These are phyloP conservation scores for Hartigia nigra DNA, from an alignment of 2,888 invertebrate species.

Conservation along the genomic window DNA sequence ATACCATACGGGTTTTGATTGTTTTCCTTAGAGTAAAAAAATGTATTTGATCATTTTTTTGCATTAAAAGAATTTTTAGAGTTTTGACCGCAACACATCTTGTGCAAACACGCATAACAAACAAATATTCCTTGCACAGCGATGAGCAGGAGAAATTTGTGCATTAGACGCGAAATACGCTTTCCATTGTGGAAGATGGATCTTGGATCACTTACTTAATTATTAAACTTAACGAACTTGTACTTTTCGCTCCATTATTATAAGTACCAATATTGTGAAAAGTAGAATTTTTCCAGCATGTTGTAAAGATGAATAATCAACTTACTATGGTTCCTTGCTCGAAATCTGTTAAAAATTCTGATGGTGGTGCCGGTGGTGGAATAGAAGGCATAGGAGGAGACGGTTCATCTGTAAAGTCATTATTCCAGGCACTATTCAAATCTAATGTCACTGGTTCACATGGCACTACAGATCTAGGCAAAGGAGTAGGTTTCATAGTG, in stretches of 20 bases:
- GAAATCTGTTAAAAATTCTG: constrained; percentile 56
- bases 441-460: constrained; percentile 30
- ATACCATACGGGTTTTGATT: constrained; percentile 75
- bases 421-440: constrained; percentile 22
- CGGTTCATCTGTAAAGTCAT: constrained; percentile 56
- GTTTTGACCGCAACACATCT: neutral
- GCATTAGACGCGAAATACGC: neutral
- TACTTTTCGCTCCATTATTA: neutral
- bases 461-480: constrained; percentile 22
- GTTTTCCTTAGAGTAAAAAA: constrained; percentile 15
- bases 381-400: constrained; percentile 85
- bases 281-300: neutral
- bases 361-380: constrained; percentile 82
- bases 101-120: neutral
- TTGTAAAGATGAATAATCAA: neutral
- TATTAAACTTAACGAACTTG: neutral
- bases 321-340: constrained; percentile 45
- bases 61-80: no score
- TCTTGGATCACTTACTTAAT: neutral
- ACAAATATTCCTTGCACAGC: neutral
- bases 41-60: neutral
- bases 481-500: constrained; percentile 11
- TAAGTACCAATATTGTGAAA: neutral
- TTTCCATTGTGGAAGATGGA: neutral
- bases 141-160: neutral